Evolutionary conservation across 2,888 invertebrate genomes (phyloP).

Genomic region (Gibbula magus): DNA sequence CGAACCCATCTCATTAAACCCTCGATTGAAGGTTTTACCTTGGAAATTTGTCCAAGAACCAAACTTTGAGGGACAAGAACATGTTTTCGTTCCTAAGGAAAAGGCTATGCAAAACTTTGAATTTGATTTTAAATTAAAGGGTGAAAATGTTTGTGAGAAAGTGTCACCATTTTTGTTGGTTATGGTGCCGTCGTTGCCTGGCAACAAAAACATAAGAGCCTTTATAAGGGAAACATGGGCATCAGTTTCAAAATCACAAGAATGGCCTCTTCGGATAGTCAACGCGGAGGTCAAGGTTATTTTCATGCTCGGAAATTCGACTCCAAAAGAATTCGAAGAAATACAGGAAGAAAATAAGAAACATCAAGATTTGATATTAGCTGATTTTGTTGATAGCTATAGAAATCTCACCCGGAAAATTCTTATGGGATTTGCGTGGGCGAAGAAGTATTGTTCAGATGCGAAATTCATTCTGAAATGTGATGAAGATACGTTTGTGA

Average conservation of each 20-base stretch:
- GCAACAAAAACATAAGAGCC: neutral
- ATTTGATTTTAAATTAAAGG: neutral
- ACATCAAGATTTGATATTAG: neutral
- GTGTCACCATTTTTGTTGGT: neutral
- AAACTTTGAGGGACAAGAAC: neutral
- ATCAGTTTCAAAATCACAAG: neutral
- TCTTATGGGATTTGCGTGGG: neutral
- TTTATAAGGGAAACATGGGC: neutral
- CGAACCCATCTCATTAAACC: neutral
- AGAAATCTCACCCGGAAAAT: neutral
- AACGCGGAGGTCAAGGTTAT: slow-evolving; percentile 4
- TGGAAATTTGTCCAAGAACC: neutral
- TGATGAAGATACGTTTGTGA: neutral
- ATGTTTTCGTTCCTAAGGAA: neutral
- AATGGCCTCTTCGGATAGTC: neutral
- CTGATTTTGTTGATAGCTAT: neutral
- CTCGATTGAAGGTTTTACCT: neutral
- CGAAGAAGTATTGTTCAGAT: neutral
- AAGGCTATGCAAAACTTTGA: neutral
- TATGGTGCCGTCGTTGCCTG: neutral
- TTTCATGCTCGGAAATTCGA: neutral
- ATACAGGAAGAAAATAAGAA: neutral
- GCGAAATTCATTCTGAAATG: neutral
- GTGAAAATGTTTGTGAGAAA: neutral
- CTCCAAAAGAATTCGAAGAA: no score